Evolutionary conservation across 2,113 vertebrate species (phyloP).

Genomic region (Aspidoscelis tigris): DNA sequence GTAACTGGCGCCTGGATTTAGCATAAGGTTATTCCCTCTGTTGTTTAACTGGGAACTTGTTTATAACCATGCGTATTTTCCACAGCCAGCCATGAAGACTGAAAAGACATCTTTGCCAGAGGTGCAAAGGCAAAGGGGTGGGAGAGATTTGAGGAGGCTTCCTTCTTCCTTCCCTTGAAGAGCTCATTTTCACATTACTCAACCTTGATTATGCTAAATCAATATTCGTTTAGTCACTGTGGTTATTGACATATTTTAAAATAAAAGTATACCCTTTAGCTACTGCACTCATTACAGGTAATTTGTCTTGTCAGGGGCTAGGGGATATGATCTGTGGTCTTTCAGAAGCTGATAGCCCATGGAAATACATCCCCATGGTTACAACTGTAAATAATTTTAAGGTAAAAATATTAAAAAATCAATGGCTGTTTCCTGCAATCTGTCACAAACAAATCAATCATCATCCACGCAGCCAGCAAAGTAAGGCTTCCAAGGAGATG

Average conservation of each 20-base stretch:
- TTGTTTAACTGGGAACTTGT: slow-evolving; percentile 60
- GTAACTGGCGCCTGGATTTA: rapidly evolving
- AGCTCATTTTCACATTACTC: slow-evolving; percentile 93
- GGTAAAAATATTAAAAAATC: slow-evolving; percentile 98
- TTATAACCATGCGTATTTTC: slow-evolving; percentile 67
- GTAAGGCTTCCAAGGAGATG: slow-evolving; percentile 77
- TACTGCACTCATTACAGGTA: slow-evolving; percentile 92
- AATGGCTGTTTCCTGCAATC: slow-evolving; percentile 98
- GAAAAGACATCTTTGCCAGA: slow-evolving; percentile 74
- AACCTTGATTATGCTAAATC: slow-evolving; percentile 97
- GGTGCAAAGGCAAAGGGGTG: slow-evolving; percentile 24
- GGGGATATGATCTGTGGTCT: slow-evolving; percentile 89
- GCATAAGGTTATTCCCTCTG: neutral
- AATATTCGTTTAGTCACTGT: slow-evolving; percentile 97
- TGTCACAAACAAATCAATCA: slow-evolving; percentile 98
- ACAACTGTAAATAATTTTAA: slow-evolving; percentile 98
- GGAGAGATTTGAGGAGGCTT: slow-evolving; percentile 46
- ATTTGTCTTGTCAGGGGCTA: slow-evolving; percentile 94
- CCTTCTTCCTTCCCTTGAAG: slow-evolving; percentile 79
- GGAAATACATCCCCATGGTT: slow-evolving; percentile 88
- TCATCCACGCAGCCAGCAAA: slow-evolving; percentile 85
- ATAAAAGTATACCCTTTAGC: slow-evolving; percentile 96
- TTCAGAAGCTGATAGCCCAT: slow-evolving; percentile 87
- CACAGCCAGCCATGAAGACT: slow-evolving; percentile 70
- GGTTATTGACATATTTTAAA: slow-evolving; percentile 98